Evolutionary conservation across 1,140 invertebrate species (phyloP), one percentile per base, ranked within the genome.

Genomic region (Drosophila nigrodunni): DNA sequence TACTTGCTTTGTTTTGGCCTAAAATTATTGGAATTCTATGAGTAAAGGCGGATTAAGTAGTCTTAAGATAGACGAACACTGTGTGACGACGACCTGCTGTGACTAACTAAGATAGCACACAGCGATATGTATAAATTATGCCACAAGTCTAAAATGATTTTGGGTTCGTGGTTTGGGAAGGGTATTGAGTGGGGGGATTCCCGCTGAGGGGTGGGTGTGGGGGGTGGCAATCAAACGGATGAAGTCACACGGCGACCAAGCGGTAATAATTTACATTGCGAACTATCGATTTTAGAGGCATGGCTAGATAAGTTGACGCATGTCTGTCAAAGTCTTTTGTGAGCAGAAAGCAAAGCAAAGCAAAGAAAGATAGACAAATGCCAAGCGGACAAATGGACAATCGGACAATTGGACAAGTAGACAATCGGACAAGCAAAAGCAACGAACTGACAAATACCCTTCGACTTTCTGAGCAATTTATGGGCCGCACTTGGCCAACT

Each of bases 391-490:
- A 30, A 30, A 30, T 30, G 25, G 25, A 60, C 21, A 44, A 66
- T 52, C 49, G 21, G 75, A 81, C 81, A 59, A 55, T 8, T 15
- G 18, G 41, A 57, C 49, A 60, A 69, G 15, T 54, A 54, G 39
- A 60, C 25, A 44, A 66, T 46, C 49, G 15, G 75, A 81, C 81
- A 67, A 39, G 13, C n/a, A 66, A 57, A 85, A 87, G 62, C 78
- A 77, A 69, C 83, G 73, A 80, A 62, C 78, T 89, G 80, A 88
- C 85, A 88, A 88, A 88, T 88, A 88, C 85, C 85, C 80, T 88
- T 89, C 85, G 85, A 81, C 85, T 73, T 80, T 88, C 66, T 89
- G 74, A 89, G 74, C 60, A 85, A 88, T 88, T 88, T 88, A 88
- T 88, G 85, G 74, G 64, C 77, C 68, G 83, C 80, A 78, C 77